A percentile compares a stretch with the other conserved stretches of the same genome.
Conservation (phyloP, 2,888 invertebrate genomes). For the Criorhina ranunculi region DNA sequence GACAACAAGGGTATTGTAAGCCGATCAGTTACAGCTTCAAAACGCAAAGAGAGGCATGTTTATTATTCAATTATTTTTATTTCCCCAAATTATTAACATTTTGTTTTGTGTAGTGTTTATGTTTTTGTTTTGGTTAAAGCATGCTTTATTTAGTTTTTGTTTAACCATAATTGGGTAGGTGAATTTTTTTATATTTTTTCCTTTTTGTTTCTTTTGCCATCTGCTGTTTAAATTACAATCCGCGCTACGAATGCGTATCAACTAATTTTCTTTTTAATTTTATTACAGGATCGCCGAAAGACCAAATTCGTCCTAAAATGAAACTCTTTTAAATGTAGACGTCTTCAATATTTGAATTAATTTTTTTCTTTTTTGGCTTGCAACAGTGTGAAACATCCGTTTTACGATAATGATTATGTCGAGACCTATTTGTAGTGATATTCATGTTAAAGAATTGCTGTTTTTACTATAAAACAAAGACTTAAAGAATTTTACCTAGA, state of each 20-base stretch:
- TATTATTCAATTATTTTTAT: conserved; percentile 52
- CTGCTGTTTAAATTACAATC: conserved; percentile 8
- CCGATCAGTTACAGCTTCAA: conserved; percentile 69
- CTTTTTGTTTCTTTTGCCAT: conserved; percentile 28
- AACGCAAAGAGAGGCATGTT: conserved; percentile 75
- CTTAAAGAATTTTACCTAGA: conserved; percentile 34
- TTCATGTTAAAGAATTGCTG: conserved; percentile 44
- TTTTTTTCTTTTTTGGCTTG: conserved; percentile 26
- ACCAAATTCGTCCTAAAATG: conserved; percentile 74
- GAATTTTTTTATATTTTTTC: conserved; percentile 2
- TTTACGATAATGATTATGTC: conserved; percentile 13
- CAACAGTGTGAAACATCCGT: not conserved
- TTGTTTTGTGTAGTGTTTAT: conserved; percentile 10
- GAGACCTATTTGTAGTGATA: conserved; percentile 35
- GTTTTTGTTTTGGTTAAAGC: not conserved
- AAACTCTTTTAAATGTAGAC: conserved; percentile 43
- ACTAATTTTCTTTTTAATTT: conserved; percentile 22
- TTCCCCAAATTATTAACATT: conserved; percentile 17
- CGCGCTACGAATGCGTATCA: not conserved
- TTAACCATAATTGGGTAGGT: conserved; percentile 15
- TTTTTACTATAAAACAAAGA: conserved; percentile 46
- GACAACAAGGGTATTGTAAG: conserved; percentile 65
- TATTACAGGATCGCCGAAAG: conserved; percentile 70
- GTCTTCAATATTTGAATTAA: not conserved
- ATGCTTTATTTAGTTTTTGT: not conserved